Conservation (phyloP, 2,888 invertebrate genomes). For the Eristalis intricaria region DNA sequence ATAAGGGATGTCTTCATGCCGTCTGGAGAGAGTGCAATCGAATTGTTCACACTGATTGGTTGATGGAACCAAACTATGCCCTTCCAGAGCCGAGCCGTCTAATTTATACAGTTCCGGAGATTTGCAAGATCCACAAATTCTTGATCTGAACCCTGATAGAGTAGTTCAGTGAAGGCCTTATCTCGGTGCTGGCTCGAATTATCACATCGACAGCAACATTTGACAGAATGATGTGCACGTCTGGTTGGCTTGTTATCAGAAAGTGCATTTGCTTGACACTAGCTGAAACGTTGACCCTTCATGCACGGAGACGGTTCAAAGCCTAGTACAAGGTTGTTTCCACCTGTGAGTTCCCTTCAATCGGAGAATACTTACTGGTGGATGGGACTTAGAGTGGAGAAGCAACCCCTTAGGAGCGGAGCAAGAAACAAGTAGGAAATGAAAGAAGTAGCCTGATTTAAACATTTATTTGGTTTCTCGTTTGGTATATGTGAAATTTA, state of each 20-base stretch:
- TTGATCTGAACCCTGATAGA: neutral
- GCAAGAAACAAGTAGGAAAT: neutral
- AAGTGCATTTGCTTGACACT: too few relatives aligned
- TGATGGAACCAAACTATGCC: conserved; percentile 45
- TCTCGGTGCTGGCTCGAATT: too few relatives aligned
- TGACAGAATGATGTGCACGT: too few relatives aligned
- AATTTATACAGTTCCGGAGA: neutral
- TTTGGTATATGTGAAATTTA: neutral
- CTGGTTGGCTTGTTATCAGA: too few relatives aligned
- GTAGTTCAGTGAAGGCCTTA: neutral
- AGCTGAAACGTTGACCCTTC: too few relatives aligned
- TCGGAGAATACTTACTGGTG: too few relatives aligned
- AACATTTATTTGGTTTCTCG: conserved; percentile 18
- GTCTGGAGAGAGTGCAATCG: conserved; percentile 21
- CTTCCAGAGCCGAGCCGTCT: neutral
- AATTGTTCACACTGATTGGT: neutral
- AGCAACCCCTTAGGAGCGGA: too few relatives aligned
- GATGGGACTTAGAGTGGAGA: too few relatives aligned
- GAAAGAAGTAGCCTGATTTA: neutral
- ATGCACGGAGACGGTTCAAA: too few relatives aligned
- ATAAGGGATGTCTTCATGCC: conserved; percentile 52
- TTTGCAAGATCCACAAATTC: conserved; percentile 7
- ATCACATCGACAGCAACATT: too few relatives aligned
- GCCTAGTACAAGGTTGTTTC: too few relatives aligned
- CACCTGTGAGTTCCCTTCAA: too few relatives aligned